These are phyloP conservation scores for Cololabis saira DNA, from an alignment of 2,113 vertebrate genomes.

Conservation along the genomic window DNA sequence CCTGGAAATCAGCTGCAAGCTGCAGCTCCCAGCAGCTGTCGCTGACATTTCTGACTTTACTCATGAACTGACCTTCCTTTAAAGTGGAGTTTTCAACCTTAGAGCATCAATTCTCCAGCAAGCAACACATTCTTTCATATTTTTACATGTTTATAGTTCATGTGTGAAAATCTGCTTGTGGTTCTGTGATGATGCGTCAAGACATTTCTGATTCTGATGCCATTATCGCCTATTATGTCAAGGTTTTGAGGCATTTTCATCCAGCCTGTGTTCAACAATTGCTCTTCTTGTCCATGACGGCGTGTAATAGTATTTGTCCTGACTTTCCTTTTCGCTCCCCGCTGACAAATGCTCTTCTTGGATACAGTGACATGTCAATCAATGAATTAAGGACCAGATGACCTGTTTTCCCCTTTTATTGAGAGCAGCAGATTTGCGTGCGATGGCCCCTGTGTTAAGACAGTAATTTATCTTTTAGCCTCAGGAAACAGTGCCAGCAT, in stretches of 20 bases:
- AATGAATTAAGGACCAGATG: constrained; percentile 49
- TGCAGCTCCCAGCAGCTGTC: not conserved
- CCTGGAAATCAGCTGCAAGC: not conserved
- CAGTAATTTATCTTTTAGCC: constrained; percentile 21
- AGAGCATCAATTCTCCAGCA: too few relatives aligned
- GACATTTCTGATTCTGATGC: too few relatives aligned
- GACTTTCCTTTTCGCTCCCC: not conserved
- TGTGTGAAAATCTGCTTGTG: too few relatives aligned
- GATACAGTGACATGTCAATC: constrained; percentile 39
- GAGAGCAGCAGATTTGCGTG: constrained; percentile 23
- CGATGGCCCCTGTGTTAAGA: constrained; percentile 33
- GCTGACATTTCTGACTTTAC: not conserved
- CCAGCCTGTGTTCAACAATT: too few relatives aligned
- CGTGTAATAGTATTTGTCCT: not conserved
- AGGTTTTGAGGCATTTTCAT: too few relatives aligned
- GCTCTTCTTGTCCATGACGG: not conserved
- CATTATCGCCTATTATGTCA: too few relatives aligned
- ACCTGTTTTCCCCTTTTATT: constrained; percentile 55
- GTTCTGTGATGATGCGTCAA: too few relatives aligned
- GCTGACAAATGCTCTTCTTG: constrained; percentile 2
- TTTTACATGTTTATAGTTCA: not conserved
- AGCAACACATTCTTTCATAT: too few relatives aligned
- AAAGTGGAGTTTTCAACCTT: too few relatives aligned
- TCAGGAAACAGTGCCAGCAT: constrained; percentile 5
- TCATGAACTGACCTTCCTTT: too few relatives aligned